phyloP scores from a whole-genome alignment of 2,888 invertebrate species.

The Siphlonurus alternatus region DNA sequence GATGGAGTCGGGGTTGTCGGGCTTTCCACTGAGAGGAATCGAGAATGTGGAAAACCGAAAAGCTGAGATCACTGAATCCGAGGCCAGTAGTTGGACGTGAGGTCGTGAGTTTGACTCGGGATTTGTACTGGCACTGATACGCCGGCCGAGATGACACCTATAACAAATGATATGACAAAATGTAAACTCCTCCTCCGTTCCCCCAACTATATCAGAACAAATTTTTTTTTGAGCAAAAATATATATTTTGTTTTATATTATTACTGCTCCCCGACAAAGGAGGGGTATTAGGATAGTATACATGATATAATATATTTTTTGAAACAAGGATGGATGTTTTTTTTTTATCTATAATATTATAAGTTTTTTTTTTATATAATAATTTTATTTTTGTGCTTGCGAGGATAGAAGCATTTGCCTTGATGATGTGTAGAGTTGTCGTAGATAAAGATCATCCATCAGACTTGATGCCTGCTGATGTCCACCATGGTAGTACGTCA shows the following conservation, averaged over 20 bases:
- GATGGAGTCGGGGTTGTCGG: constrained; percentile 24
- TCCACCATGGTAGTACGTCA: too few species aligned
- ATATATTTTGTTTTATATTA: too few species aligned
- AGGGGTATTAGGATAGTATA: too few species aligned
- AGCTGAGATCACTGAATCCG: constrained; percentile 86
- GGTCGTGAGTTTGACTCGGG: constrained; percentile 66
- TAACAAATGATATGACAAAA: constrained; percentile 20
- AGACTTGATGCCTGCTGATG: too few species aligned
- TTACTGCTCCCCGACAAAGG: too few species aligned
- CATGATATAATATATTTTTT: too few species aligned
- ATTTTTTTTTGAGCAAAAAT: too few species aligned
- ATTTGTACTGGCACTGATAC: constrained; percentile 86
- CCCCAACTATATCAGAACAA: neutral
- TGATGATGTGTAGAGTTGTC: neutral
- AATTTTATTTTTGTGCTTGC: neutral
- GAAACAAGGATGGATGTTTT: too few species aligned
- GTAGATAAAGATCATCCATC: neutral
- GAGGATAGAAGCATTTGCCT: neutral
- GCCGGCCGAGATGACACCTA: constrained; percentile 85
- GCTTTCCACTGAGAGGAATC: constrained; percentile 38
- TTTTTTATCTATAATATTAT: too few species aligned
- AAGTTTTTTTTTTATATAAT: neutral
- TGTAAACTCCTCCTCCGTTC: neutral
- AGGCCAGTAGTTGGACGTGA: constrained; percentile 74
- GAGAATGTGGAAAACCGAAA: constrained; percentile 66